These are phyloP conservation scores for Agriopis marginaria DNA, from an alignment of 2,888 invertebrate genomes.

Conservation along the genomic window DNA sequence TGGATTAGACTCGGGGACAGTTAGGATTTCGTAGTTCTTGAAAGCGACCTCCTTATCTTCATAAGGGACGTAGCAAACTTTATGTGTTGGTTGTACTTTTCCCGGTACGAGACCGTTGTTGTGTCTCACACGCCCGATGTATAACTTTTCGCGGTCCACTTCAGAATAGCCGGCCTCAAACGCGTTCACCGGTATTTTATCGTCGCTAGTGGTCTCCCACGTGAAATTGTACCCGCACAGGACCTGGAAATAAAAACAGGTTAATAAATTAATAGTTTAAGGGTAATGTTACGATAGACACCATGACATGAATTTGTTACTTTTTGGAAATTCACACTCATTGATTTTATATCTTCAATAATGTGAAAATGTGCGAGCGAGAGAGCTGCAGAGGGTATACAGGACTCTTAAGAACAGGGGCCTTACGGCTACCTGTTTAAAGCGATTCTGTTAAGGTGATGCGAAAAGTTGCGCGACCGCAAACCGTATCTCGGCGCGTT, in stretches of 20 bases:
- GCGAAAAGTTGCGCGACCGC: too few species aligned
- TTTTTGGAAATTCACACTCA: too few species aligned
- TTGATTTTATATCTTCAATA: too few species aligned
- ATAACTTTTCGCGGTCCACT: conserved; percentile 80
- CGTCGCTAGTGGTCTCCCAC: conserved; percentile 86
- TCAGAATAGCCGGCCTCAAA: conserved; percentile 87
- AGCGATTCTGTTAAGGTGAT: too few species aligned
- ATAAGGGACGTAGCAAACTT: conserved; percentile 90
- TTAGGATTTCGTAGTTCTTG: conserved; percentile 61
- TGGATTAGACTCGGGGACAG: conserved; percentile 49
- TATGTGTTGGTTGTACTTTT: conserved; percentile 90
- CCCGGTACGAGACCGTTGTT: conserved; percentile 92
- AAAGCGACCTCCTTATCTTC: conserved; percentile 56
- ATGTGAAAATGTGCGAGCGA: too few species aligned
- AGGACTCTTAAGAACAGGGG: too few species aligned
- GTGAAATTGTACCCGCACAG: conserved; percentile 68
- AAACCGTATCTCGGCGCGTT: too few species aligned
- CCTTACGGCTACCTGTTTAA: too few species aligned
- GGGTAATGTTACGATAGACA: too few species aligned
- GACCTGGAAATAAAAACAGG: conserved; percentile 53
- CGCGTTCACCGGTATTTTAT: conserved; percentile 89
- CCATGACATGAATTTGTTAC: too few species aligned
- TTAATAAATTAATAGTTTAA: not conserved
- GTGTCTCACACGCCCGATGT: conserved; percentile 89
- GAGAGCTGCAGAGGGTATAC: too few species aligned